Percentiles rank a stretch among this genome's conserved stretches.
phyloP scores from a whole-genome alignment of 2,888 invertebrate genomes.

The Limnephilus lunatus region DNA sequence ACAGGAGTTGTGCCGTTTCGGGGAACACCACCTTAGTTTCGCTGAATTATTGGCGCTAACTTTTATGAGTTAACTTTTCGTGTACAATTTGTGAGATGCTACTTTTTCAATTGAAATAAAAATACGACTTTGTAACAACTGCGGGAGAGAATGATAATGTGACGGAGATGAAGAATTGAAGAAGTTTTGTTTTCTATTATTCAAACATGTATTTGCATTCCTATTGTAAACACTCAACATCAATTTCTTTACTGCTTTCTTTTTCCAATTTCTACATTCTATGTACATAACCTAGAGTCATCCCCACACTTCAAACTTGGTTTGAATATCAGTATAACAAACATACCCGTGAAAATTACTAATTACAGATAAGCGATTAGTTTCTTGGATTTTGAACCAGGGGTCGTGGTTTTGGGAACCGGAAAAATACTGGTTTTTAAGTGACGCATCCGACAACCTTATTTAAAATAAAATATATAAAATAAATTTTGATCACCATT shows the following conservation, averaged over 20 bases:
- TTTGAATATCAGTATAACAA: no score
- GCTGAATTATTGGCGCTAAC: slow-evolving; percentile 33
- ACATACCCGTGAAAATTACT: no score
- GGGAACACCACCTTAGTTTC: not conserved
- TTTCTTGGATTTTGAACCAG: no score
- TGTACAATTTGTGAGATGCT: slow-evolving; percentile 29
- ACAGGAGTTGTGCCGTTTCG: slow-evolving; percentile 6
- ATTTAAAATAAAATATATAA: no score
- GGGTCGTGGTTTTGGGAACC: no score
- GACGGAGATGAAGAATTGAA: not conserved
- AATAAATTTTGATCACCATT: no score
- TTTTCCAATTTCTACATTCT: not conserved
- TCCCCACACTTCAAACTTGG: no score
- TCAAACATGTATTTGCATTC: slow-evolving; percentile 2
- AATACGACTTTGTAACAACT: not conserved
- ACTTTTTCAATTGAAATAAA: slow-evolving; percentile 38
- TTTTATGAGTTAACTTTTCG: slow-evolving; percentile 35
- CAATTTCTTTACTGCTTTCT: not conserved
- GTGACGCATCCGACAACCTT: no score
- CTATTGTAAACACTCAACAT: not conserved
- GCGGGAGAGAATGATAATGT: not conserved
- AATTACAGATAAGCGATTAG: no score
- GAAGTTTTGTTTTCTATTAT: not conserved
- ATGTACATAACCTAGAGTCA: no score
- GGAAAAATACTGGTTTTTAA: no score